These are phyloP conservation scores for Phataginus tricuspis DNA, from an alignment of 2,797 vertebrate species.

Conservation along the genomic window DNA sequence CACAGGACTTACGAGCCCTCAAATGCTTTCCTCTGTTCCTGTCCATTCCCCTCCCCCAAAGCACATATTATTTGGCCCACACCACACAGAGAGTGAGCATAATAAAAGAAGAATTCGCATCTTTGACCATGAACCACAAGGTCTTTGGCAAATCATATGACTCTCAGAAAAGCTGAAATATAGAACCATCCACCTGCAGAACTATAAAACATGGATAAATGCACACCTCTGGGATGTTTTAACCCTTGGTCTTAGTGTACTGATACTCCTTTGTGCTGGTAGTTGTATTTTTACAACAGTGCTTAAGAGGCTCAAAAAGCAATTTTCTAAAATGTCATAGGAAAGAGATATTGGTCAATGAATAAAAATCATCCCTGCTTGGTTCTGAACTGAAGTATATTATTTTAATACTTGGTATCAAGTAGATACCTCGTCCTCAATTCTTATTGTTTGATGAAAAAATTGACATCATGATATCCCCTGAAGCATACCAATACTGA, in stretches of 20 bases:
- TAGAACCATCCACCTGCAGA: neutral
- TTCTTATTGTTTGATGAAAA: neutral
- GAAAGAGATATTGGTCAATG: neutral
- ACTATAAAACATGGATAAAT: neutral
- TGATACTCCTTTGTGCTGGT: neutral
- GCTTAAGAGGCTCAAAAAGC: neutral
- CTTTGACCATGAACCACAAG: neutral
- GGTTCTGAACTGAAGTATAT: neutral
- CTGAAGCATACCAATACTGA: neutral
- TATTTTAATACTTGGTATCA: neutral
- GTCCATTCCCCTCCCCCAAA: neutral
- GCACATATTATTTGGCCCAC: neutral
- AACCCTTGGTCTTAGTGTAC: neutral
- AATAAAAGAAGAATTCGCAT: neutral
- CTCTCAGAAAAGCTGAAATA: neutral
- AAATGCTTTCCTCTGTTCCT: neutral
- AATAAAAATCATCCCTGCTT: constrained; percentile 6
- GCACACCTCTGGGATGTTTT: neutral
- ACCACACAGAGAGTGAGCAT: neutral
- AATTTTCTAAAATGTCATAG: constrained; percentile 33
- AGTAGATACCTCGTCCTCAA: constrained; percentile 5
- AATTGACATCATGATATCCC: neutral
- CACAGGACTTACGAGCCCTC: neutral
- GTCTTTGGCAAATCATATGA: neutral
- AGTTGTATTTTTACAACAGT: constrained; percentile 55